Percentiles rank a stretch among this genome's conserved stretches.
Evolutionary conservation across 2,113 vertebrate genomes (phyloP).

Genomic region (Pomatostomus ruficeps): DNA sequence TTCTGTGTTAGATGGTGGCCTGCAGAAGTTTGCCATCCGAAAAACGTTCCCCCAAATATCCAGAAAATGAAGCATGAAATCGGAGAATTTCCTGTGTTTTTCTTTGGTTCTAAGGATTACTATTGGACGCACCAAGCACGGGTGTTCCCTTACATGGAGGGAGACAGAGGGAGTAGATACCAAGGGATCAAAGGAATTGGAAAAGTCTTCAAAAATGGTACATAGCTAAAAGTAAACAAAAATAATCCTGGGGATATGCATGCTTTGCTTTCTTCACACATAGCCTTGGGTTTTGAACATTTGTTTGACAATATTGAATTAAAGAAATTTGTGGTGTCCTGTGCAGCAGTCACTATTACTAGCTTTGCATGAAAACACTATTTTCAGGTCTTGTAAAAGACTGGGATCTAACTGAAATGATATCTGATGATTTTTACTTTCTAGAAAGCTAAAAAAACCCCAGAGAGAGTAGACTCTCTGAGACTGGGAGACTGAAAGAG

Average conservation of each 20-base stretch:
- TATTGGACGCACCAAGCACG: constrained; percentile 98
- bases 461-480: too few species aligned
- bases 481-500: too few species aligned
- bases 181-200: constrained; percentile 88
- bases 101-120: constrained; percentile 99
- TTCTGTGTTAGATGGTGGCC: constrained; percentile 93
- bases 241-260: not conserved
- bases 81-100: constrained; percentile 98
- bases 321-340: not conserved
- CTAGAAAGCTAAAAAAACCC: not conserved
- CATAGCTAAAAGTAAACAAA: not conserved
- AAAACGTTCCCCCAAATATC: constrained; percentile 95
- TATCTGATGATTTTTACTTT: not conserved
- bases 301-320: not conserved
- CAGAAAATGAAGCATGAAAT: constrained; percentile 97
- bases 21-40: constrained; percentile 95
- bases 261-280: not conserved
- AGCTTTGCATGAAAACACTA: not conserved
- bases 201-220: constrained; percentile 97
- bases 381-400: not conserved
- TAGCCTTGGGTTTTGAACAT: not conserved
- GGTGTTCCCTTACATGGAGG: constrained; percentile 98
- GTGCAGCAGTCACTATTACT: not conserved
- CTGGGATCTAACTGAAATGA: not conserved
- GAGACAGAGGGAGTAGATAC: constrained; percentile 91